Evolutionary conservation across 2,888 invertebrate genomes (phyloP).

Genomic region (Troilus luridus): DNA sequence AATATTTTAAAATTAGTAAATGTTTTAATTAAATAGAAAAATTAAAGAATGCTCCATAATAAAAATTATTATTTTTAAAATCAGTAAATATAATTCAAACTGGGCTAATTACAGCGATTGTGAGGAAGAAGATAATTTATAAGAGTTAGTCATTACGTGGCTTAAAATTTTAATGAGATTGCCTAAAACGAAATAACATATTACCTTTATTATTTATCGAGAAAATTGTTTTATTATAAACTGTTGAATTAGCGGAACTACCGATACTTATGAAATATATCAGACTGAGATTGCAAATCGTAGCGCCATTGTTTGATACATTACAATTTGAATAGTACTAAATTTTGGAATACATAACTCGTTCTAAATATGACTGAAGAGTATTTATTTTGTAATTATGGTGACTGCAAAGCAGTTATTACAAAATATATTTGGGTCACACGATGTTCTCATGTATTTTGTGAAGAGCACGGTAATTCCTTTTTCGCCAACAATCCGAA

Average conservation of each 20-base stretch:
- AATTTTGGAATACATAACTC: background rate
- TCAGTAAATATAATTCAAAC: background rate
- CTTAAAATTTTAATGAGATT: background rate
- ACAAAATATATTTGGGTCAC: constrained; percentile 63
- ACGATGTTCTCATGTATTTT: constrained; percentile 63
- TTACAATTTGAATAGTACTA: background rate
- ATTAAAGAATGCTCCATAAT: background rate
- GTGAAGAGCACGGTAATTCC: constrained; percentile 62
- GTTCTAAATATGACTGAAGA: constrained; percentile 59
- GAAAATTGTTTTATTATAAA: background rate
- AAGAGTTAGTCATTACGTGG: background rate
- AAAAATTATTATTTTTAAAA: background rate
- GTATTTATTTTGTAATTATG: constrained; percentile 62
- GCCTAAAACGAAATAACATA: background rate
- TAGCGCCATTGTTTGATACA: background rate
- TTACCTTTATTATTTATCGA: background rate
- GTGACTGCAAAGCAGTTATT: constrained; percentile 59
- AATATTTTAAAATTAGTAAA: background rate
- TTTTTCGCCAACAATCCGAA: constrained; percentile 52
- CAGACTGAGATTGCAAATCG: background rate
- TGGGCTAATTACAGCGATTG: background rate
- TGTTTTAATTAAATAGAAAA: background rate
- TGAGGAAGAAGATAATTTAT: background rate
- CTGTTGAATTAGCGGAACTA: background rate
- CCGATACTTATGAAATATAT: background rate